phyloP scores from a whole-genome alignment of 2,113 vertebrate species.

The Anhinga anhinga region DNA sequence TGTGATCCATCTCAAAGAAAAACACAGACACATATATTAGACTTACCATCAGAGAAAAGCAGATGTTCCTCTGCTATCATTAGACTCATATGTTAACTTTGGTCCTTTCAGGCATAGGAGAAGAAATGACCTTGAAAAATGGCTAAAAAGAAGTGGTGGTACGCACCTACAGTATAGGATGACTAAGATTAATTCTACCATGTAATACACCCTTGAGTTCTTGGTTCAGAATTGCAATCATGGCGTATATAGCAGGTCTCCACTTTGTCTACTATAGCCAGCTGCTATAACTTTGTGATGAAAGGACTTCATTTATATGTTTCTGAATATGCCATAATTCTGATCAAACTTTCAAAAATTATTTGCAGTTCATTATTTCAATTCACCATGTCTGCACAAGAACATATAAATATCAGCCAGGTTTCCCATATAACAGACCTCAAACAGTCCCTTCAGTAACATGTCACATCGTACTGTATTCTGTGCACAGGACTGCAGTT shows the following conservation, averaged over 20 bases:
- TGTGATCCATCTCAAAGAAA: neutral
- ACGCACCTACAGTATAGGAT: neutral
- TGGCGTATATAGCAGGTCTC: neutral
- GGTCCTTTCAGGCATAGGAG: neutral
- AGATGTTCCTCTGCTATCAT: neutral
- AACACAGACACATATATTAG: neutral
- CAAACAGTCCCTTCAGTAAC: neutral
- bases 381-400: neutral
- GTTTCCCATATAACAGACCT: neutral
- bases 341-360: neutral
- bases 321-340: neutral
- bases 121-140: neutral
- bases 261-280: neutral
- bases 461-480: neutral
- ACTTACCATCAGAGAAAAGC: neutral
- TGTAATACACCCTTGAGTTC: rapidly evolving
- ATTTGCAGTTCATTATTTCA: neutral
- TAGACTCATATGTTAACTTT: neutral
- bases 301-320: neutral
- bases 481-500: neutral
- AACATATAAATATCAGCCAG: neutral
- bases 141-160: neutral
- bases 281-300: neutral
- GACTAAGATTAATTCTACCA: neutral
- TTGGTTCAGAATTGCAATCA: neutral